Conservation (phyloP, 2,888 invertebrate genomes). For the Xanthia togata region DNA sequence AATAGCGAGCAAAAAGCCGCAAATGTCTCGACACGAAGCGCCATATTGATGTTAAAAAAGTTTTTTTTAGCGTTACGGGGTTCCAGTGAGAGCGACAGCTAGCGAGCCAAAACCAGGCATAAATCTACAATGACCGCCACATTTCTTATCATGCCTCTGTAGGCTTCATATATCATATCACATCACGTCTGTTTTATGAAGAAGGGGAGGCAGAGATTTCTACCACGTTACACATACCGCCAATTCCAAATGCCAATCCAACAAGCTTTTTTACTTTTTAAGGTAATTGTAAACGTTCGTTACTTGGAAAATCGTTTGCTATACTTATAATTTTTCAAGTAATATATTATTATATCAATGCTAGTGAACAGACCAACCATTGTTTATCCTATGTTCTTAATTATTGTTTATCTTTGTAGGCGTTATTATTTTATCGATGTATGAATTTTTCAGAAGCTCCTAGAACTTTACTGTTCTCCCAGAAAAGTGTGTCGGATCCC, state of each 20-base stretch:
- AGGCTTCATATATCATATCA: background rate
- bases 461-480: background rate
- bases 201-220: background rate
- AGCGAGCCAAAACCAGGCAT: background rate
- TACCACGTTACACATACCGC: background rate
- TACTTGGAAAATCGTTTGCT: background rate
- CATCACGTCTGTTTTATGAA: background rate
- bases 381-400: background rate
- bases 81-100: slow-evolving; percentile 47
- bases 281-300: background rate
- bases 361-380: background rate
- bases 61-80: slow-evolving; percentile 49
- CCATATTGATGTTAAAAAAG: slow-evolving; percentile 66
- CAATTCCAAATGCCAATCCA: background rate
- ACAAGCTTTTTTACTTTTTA: background rate
- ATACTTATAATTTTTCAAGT: background rate
- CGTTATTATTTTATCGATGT: too few relatives aligned
- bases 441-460: background rate
- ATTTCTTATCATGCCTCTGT: background rate
- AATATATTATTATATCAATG: background rate
- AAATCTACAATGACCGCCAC: background rate
- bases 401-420: background rate
- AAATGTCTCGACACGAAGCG: slow-evolving; percentile 60
- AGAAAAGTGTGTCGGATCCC: background rate
- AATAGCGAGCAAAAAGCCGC: slow-evolving; percentile 59